Evolutionary conservation across 2,888 invertebrate species (phyloP).

Genomic region (Dynastes maya): DNA sequence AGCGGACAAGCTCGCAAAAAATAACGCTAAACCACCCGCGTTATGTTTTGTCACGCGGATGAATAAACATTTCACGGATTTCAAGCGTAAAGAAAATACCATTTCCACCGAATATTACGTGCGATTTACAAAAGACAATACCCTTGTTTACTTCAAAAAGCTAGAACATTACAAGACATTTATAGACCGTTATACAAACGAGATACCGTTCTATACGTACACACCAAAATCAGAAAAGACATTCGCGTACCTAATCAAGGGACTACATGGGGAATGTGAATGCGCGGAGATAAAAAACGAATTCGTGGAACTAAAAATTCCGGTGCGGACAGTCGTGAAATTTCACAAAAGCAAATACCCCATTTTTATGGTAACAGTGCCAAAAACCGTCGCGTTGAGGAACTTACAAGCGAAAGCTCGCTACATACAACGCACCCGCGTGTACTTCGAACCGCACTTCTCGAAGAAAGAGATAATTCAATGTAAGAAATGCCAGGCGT

Average conservation of each 20-base stretch:
- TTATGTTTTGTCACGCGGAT: conserved; percentile 1
- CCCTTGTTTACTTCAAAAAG: neutral
- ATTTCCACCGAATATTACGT: neutral
- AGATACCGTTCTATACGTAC: neutral
- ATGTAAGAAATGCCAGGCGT: neutral
- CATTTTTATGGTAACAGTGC: too few relatives aligned
- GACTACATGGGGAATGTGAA: neutral
- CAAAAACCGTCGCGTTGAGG: too few relatives aligned
- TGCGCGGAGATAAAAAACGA: conserved; percentile 2
- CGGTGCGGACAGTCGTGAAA: neutral
- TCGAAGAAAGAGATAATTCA: neutral
- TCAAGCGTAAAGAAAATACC: neutral
- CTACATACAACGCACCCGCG: too few relatives aligned
- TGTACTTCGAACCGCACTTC: neutral
- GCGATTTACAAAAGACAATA: neutral
- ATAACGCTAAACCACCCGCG: neutral
- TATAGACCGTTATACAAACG: too few relatives aligned
- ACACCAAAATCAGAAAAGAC: neutral
- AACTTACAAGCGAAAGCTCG: too few relatives aligned
- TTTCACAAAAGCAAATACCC: neutral
- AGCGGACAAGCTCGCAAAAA: neutral
- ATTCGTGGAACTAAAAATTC: neutral
- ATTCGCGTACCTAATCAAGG: conserved; percentile 2
- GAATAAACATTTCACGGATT: neutral
- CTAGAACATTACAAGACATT: neutral